Percentiles rank a stretch among this genome's conserved stretches.
Conservation (phyloP, 2,797 vertebrate species). For the Sarcoramphus papa region DNA sequence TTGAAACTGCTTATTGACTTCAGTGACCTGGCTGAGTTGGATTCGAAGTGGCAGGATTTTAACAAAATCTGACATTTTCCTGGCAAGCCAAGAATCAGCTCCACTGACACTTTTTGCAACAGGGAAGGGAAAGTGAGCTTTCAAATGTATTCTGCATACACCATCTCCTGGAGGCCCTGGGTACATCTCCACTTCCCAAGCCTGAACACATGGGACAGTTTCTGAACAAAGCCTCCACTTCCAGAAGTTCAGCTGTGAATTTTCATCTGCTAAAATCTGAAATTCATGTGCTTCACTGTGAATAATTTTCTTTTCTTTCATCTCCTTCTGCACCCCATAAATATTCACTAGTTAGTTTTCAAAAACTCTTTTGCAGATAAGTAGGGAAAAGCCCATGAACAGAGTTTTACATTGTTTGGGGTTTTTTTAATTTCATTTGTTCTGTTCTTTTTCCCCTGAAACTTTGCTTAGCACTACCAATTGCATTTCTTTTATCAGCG, state of each 20-base stretch:
- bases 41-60: neutral
- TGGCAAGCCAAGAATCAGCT: neutral
- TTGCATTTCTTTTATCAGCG: neutral
- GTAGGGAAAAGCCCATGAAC: neutral
- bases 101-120: neutral
- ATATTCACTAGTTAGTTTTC: conserved; percentile 18
- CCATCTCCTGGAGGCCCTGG: conserved; percentile 4
- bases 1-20: neutral
- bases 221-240: neutral
- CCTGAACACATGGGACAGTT: neutral
- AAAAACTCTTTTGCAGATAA: neutral
- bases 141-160: neutral
- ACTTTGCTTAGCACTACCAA: neutral
- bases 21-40: neutral
- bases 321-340: conserved; percentile 1
- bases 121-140: neutral
- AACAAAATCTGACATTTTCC: neutral
- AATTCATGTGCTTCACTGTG: conserved; percentile 30
- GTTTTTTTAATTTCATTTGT: neutral
- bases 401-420: neutral
- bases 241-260: conserved; percentile 27
- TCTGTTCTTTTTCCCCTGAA: neutral
- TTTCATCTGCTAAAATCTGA: conserved; percentile 19
- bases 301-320: conserved; percentile 38
- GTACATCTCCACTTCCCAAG: neutral